Conservation (phyloP, 2,797 vertebrate species). For the Morus bassanus region DNA sequence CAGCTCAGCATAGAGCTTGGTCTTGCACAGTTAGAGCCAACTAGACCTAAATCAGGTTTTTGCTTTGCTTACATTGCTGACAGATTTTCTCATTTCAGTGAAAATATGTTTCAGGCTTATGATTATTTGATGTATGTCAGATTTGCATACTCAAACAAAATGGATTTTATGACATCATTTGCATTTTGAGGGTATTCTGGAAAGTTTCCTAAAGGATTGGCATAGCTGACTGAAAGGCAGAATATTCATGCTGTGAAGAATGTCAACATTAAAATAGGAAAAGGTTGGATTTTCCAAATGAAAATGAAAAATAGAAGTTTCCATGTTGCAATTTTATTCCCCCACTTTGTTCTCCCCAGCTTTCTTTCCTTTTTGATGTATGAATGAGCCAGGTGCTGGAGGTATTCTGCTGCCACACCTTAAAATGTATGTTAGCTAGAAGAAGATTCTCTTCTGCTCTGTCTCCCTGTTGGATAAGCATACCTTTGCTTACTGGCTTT, state of each 20-base stretch:
- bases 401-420: background rate
- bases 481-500: background rate
- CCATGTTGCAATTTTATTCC: background rate
- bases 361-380: background rate
- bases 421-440: background rate
- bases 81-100: slow-evolving; percentile 21
- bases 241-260: slow-evolving; percentile 13
- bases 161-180: slow-evolving; percentile 22
- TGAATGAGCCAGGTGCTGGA: background rate
- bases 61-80: slow-evolving; percentile 6
- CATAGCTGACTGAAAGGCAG: background rate
- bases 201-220: background rate
- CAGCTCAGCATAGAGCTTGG: background rate
- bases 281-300: background rate
- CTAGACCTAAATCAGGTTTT: background rate
- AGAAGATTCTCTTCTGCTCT: background rate
- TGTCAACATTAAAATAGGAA: background rate
- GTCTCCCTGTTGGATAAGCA: background rate
- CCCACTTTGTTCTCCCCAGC: background rate
- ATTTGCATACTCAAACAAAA: slow-evolving; percentile 47
- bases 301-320: background rate
- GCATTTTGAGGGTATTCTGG: slow-evolving; percentile 21
- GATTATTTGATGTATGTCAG: slow-evolving; percentile 35
- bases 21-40: background rate
- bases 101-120: slow-evolving; percentile 20